phyloP scores from a whole-genome alignment of 2,797 vertebrate species.

The Cyprinodon diabolis region DNA sequence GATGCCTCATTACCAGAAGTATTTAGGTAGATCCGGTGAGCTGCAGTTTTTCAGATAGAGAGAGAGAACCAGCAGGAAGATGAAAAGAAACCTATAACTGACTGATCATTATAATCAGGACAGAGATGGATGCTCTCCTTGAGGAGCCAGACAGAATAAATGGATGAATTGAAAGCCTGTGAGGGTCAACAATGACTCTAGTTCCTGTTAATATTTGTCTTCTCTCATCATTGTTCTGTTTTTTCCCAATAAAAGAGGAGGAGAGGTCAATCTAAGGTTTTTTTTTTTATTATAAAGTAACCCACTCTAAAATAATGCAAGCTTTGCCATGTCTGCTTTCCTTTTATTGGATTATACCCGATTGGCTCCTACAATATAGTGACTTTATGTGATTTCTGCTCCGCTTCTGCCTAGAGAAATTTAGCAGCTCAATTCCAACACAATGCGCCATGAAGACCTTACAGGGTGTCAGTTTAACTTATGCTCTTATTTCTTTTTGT shows the following conservation, averaged over 20 bases:
- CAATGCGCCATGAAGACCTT: conserved; percentile 23
- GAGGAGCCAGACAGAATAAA: conserved; percentile 43
- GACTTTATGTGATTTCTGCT: neutral
- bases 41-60: conserved; percentile 13
- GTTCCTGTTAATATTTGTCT: conserved; percentile 28
- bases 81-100: conserved; percentile 39
- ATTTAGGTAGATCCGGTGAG: conserved; percentile 21
- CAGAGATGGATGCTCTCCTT: conserved; percentile 59
- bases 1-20: conserved; percentile 22
- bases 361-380: conserved; percentile 6
- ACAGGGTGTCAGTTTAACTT: conserved; percentile 23
- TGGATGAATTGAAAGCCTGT: conserved; percentile 50
- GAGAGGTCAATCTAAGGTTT: conserved; percentile 19
- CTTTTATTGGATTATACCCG: neutral
- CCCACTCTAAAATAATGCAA: conserved; percentile 16
- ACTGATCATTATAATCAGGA: conserved; percentile 67
- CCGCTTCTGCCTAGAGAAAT: conserved; percentile 18
- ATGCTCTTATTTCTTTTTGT: conserved; percentile 45
- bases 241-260: conserved; percentile 26
- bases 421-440: conserved; percentile 12
- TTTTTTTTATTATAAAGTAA: conserved; percentile 15
- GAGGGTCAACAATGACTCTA: conserved; percentile 17
- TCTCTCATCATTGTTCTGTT: conserved; percentile 18
- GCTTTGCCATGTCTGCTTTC: conserved; percentile 12
- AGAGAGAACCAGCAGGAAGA: conserved; percentile 31